Evolutionary conservation across 2,113 vertebrate species (phyloP).

Genomic region (Herpetotheres cachinnans): DNA sequence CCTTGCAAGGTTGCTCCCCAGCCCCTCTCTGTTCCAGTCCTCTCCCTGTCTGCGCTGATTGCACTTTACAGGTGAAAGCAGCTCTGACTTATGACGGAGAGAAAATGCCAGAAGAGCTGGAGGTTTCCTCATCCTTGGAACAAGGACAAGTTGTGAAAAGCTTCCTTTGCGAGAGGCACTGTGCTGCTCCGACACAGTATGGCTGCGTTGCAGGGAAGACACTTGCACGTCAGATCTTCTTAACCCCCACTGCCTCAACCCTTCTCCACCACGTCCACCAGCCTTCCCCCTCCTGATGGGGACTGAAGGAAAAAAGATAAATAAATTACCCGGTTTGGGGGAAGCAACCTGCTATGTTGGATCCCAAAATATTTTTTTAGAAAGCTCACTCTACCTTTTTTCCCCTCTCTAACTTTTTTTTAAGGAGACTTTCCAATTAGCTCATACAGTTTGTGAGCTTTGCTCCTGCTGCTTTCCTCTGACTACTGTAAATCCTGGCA

Average conservation of each 20-base stretch:
- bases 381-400: neutral
- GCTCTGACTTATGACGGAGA: conserved; percentile 17
- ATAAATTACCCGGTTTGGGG: neutral
- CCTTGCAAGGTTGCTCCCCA: neutral
- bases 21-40: neutral
- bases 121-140: conserved; percentile 57
- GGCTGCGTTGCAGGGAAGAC: conserved; percentile 32
- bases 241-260: neutral
- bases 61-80: conserved; percentile 51
- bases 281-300: neutral
- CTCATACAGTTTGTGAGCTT: neutral
- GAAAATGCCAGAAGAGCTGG: conserved; percentile 53
- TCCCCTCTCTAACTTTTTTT: neutral
- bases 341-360: neutral
- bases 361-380: neutral
- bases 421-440: neutral
- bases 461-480: neutral
- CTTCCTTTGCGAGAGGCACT: conserved; percentile 34
- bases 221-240: neutral
- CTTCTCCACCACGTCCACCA: neutral
- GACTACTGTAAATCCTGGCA: conserved; percentile 35
- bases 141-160: conserved; percentile 56
- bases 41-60: neutral
- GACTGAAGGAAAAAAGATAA: neutral
- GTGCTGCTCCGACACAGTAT: conserved; percentile 30